A percentile compares a stretch with the other conserved stretches of the same genome.
Conservation (phyloP, 2,888 invertebrate genomes). For the Coleophora flavipennella region DNA sequence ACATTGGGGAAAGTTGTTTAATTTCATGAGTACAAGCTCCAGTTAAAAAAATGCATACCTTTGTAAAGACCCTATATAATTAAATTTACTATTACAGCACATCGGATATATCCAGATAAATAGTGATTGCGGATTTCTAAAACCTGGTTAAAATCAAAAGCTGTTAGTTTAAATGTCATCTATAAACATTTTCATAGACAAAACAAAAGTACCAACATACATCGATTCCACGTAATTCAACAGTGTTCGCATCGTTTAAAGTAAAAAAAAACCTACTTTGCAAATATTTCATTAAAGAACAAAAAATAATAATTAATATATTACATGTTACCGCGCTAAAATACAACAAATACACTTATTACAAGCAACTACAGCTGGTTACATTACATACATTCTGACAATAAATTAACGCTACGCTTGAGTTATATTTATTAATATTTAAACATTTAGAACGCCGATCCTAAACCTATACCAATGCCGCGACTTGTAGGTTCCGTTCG, state of each 20-base stretch:
- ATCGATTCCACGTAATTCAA: constrained; percentile 5
- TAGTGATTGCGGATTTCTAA: too few relatives aligned
- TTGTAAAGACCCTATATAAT: too few relatives aligned
- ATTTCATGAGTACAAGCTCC: too few relatives aligned
- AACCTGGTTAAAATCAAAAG: too few relatives aligned
- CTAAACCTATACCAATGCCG: constrained; percentile 2
- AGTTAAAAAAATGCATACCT: too few relatives aligned
- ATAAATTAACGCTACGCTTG: constrained; percentile 28
- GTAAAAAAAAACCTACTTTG: constrained; percentile 34
- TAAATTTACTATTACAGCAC: too few relatives aligned
- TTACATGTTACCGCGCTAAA: constrained; percentile 49
- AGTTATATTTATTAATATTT: neutral
- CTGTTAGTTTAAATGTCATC: too few relatives aligned
- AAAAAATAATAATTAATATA: constrained; percentile 40
- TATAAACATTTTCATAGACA: constrained; percentile 4
- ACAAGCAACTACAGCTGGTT: constrained; percentile 47
- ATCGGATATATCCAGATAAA: too few relatives aligned
- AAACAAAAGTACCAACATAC: constrained; percentile 6
- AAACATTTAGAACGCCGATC: constrained; percentile 8
- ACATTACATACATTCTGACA: constrained; percentile 40
- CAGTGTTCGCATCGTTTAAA: constrained; percentile 20
- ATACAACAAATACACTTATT: constrained; percentile 61
- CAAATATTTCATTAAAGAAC: constrained; percentile 36
- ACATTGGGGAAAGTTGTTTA: too few relatives aligned
- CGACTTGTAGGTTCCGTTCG: neutral